Percentiles rank a stretch among this genome's conserved stretches.
Conservation (phyloP, 2,113 vertebrate species). For the Nothobranchius kuhntae region DNA sequence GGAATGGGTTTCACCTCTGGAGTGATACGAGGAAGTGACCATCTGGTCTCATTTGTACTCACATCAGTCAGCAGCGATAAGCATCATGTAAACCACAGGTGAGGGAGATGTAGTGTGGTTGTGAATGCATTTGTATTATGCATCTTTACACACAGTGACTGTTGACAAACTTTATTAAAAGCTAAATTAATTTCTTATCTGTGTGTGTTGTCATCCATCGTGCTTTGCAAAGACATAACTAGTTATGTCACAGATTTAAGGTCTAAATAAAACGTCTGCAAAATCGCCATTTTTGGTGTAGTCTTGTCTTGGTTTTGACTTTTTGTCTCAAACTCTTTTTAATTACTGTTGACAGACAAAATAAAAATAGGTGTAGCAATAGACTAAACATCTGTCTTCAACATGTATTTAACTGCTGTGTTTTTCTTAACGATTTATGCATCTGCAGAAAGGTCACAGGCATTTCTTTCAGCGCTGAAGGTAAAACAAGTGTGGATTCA, state of each 20-base stretch:
- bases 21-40: conserved; percentile 64
- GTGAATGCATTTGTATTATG: neutral
- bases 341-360: conserved; percentile 32
- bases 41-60: conserved; percentile 55
- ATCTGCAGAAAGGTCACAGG: conserved; percentile 26
- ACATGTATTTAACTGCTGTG: conserved; percentile 32
- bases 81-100: conserved; percentile 50
- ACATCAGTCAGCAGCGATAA: conserved; percentile 63
- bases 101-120: conserved; percentile 19
- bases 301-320: neutral
- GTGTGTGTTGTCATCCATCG: conserved; percentile 27
- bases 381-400: conserved; percentile 58
- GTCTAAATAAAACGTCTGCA: conserved; percentile 14
- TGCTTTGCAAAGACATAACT: conserved; percentile 11
- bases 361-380: conserved; percentile 24
- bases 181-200: neutral
- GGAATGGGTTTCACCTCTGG: conserved; percentile 54
- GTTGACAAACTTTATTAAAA: too few relatives aligned
- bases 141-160: too few relatives aligned
- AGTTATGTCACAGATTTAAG: conserved; percentile 24
- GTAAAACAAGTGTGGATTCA: conserved; percentile 6
- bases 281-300: neutral
- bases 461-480: conserved; percentile 29
- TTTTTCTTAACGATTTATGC: conserved; percentile 34
- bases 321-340: conserved; percentile 13